Percentiles rank a stretch among this genome's conserved stretches.
These are phyloP conservation scores for Drosophila kambysellisi DNA, from an alignment of 2,888 invertebrate species.

Conservation along the genomic window DNA sequence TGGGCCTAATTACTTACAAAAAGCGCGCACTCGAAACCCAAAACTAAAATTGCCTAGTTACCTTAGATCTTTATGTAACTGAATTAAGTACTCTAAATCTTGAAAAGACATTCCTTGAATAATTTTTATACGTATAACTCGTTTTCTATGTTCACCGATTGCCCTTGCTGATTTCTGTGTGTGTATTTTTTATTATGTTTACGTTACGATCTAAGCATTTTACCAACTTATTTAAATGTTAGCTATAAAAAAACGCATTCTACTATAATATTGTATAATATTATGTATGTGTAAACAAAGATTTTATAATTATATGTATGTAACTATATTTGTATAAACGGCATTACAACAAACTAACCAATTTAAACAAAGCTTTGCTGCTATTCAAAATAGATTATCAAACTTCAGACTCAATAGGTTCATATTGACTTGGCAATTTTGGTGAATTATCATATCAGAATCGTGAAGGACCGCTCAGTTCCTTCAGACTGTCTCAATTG, in stretches of 20 bases:
- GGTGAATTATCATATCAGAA: constrained; percentile 26
- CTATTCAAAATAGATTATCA: constrained; percentile 20
- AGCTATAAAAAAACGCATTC: constrained; percentile 50
- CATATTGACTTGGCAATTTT: constrained; percentile 29
- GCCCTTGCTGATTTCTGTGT: constrained; percentile 36
- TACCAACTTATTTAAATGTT: constrained; percentile 66
- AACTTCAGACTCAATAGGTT: constrained; percentile 35
- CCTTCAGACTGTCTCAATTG: constrained; percentile 10
- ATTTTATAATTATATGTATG: constrained; percentile 67
- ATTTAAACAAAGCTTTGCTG: constrained; percentile 29
- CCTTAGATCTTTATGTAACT: constrained; percentile 38
- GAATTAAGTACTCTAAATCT: constrained; percentile 22
- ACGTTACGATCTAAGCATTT: constrained; percentile 63
- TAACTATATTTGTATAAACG: constrained; percentile 57
- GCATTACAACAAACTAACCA: constrained; percentile 48
- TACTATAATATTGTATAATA: constrained; percentile 71
- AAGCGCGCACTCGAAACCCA: constrained; percentile 60
- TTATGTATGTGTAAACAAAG: constrained; percentile 74
- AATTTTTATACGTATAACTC: constrained; percentile 8
- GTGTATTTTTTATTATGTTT: constrained; percentile 58
- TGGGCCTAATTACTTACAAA: constrained; percentile 65
- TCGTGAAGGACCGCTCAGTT: constrained; percentile 9
- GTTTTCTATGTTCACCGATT: constrained; percentile 21
- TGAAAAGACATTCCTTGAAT: constrained; percentile 18
- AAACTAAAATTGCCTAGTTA: constrained; percentile 53